Base-by-base conservation (phyloP, 1,140 invertebrate genomes). In the Drosophila takahashii region DNA sequence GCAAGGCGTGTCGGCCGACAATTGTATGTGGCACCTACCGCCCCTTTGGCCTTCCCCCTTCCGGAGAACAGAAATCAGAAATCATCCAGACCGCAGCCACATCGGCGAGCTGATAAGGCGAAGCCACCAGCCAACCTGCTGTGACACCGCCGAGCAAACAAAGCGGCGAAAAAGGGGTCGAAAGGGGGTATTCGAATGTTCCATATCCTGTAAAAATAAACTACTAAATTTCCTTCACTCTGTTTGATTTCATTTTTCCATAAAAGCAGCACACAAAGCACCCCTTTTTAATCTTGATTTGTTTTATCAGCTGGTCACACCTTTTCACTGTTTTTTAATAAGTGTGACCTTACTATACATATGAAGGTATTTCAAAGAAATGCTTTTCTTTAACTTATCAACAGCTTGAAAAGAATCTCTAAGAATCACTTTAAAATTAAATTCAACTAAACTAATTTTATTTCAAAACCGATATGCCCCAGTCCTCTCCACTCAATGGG, bases 1-100 rank as follows among this genome's bases (percentile, higher is more conserved):
- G 48, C 61, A 41, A 74, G 79, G 79, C 79, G 79, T 83, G 77
- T 70, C 64, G 51, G 50, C 27, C 57, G 36, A 71, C 58, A 70
- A 79, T 78, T 78, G 75, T 52, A 65, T 37, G 56, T 51, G 53
- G 37, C 42, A 66, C 76, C 67, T 64, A 42, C 48, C 39, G 39
- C 36, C 71, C 41, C 26, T 36, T 9, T 39, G 39, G 36, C 18
- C 32, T 11, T 26, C 26, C 15, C 22, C 29, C 47, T 22, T 44
- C 45, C 76, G 64, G 44, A 53, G 59, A 53, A 37, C 60, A 58
- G 18, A 58, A 56, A 41, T 56, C 53, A 61, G 58, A 61, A 27
- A 60, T 52, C 45, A 61, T 61, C 58, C 58, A 60, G 58, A 60
- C 58, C 58, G 22, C 58, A 42, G 16, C 29, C 16, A 32, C 57